Percentiles rank a stretch among this genome's conserved stretches.
phyloP scores from a whole-genome alignment of 2,113 vertebrate genomes.

The Asarcornis scutulata region DNA sequence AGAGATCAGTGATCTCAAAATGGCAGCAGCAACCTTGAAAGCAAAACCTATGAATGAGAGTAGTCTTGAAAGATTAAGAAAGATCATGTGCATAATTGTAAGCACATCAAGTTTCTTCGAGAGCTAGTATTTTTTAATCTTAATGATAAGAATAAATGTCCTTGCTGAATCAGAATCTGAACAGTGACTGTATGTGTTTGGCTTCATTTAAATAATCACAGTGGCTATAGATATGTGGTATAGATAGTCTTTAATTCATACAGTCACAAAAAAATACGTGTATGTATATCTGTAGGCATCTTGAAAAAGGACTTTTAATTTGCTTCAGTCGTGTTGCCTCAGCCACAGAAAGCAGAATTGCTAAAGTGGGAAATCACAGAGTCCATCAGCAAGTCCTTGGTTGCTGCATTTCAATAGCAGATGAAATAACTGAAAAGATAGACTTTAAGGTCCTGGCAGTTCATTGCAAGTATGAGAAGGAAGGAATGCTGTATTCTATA shows the following conservation, averaged over 20 bases:
- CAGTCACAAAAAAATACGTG: rapidly evolving
- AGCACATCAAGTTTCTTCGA: background rate
- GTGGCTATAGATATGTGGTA: background rate
- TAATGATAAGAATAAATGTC: background rate
- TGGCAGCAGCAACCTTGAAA: background rate
- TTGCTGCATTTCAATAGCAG: background rate
- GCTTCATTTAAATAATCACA: background rate
- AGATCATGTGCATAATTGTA: background rate
- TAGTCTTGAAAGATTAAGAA: background rate
- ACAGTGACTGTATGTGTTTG: background rate
- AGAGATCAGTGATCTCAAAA: background rate
- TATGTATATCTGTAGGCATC: background rate
- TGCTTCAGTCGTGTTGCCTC: background rate
- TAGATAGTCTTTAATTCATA: background rate
- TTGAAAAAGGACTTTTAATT: background rate
- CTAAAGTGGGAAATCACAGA: background rate
- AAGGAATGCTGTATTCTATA: background rate
- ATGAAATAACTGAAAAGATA: background rate
- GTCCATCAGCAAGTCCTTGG: background rate
- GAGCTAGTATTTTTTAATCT: background rate
- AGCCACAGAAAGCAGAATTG: background rate
- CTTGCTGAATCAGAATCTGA: background rate
- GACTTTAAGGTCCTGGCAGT: background rate
- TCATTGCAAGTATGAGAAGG: background rate
- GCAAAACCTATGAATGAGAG: background rate